Evolutionary conservation across 2,888 invertebrate genomes (phyloP), one percentile per base, ranked within the genome.

Genomic region (Mythimna pallens): DNA sequence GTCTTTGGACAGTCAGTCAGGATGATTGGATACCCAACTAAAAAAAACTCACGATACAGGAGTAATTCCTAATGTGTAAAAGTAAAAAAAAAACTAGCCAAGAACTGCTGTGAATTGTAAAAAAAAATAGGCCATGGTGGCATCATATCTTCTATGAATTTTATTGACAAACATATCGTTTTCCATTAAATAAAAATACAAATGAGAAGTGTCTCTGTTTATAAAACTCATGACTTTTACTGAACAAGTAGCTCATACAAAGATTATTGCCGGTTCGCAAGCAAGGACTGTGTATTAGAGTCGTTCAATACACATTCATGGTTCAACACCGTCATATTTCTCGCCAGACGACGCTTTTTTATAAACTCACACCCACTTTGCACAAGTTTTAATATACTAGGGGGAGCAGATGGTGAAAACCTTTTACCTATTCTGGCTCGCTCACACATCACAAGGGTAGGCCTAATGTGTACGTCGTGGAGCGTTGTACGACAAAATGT

Each of bases 401-500:
- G 90, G 93, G 93, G 93, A 92, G 92, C 94, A 94, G 94, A 93
- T 94, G 94, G 90, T 90, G 90, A 90, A 90, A 93, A 92, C 93
- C 94, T 94, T 94, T 94, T 93, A 92, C 92, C 91, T 86, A 83
- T 86, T 83, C 55, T 77, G 76, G 70, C 36, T 91, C 88, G 84
- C 87, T 92, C 90, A 89, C 89, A 90, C 81, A 89, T 90, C 87
- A 89, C 79, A 82, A 83, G 85, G 89, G 90, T 88, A 86, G 89
- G 90, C 87, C 87, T 92, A 92, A 93, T 92, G 90, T 89, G 88
- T 80, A 77, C 79, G 84, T 70, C 76, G 78, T 69, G 86, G 30
- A 65, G 69, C 87, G 86, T 82, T 78, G 85, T 79, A 86, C 87
- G 88, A 89, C 89, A 89, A 91, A 91, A 89, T 83, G 86, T 86